These are phyloP conservation scores for Alca torda DNA, from an alignment of 2,797 vertebrate genomes.

Conservation along the genomic window DNA sequence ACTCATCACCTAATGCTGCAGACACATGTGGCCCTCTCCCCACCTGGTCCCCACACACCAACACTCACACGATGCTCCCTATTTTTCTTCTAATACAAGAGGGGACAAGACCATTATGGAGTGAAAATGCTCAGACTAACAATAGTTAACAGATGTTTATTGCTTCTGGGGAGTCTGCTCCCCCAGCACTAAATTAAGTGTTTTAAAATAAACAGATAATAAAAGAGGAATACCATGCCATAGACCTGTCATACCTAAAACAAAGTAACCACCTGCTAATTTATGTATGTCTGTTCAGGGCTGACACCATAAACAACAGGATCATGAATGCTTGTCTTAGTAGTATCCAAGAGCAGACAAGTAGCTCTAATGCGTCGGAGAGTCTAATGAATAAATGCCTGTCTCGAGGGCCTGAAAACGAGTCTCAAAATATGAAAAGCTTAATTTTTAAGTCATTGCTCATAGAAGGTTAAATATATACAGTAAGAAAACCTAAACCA, in stretches of 20 bases:
- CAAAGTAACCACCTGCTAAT: not conserved
- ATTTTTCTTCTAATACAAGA: not conserved
- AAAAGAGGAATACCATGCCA: not conserved
- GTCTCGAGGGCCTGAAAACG: not conserved
- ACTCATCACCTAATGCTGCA: no score
- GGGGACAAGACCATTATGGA: not conserved
- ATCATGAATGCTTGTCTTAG: not conserved
- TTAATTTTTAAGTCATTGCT: not conserved
- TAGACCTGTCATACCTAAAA: not conserved
- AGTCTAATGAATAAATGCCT: not conserved
- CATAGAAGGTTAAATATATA: not conserved
- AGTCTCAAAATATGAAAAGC: not conserved
- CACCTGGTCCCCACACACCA: not conserved
- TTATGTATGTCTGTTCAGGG: not conserved
- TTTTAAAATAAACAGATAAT: slow-evolving; percentile 9
- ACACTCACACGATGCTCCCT: not conserved
- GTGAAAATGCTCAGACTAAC: not conserved
- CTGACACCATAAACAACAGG: not conserved
- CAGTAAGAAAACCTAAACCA: not conserved
- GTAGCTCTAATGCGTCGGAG: not conserved
- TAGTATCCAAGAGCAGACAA: not conserved
- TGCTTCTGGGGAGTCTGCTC: not conserved
- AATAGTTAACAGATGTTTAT: not conserved
- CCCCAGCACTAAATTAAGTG: not conserved
- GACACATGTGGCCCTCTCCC: rapidly evolving